Percentiles rank a stretch among this genome's conserved stretches.
These are phyloP conservation scores for Microchirus variegatus DNA, from an alignment of 2,797 vertebrate genomes.

Conservation along the genomic window DNA sequence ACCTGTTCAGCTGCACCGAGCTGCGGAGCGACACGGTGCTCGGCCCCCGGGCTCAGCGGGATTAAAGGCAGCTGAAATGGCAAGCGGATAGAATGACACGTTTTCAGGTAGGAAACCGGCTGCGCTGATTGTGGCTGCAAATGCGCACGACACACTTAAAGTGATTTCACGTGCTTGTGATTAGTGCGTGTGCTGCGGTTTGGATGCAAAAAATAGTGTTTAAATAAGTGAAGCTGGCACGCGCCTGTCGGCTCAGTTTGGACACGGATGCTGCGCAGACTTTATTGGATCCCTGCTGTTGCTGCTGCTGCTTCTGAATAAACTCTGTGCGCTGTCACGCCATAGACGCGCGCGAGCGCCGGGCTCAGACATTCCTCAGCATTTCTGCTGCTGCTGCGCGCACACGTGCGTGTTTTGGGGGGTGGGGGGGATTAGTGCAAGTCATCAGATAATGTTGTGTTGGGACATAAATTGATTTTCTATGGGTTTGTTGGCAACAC, in stretches of 20 bases:
- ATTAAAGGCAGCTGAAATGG: constrained; percentile 37
- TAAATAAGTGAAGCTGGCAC: neutral
- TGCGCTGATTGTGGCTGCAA: neutral
- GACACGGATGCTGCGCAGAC: constrained; percentile 14
- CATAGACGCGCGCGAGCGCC: neutral
- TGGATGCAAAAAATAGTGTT: neutral
- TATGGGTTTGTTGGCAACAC: constrained; percentile 8
- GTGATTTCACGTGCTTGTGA: neutral
- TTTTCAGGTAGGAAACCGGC: constrained; percentile 52
- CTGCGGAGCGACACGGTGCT: constrained; percentile 16
- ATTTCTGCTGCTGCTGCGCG: constrained; percentile 12
- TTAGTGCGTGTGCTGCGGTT: neutral
- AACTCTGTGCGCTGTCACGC: constrained; percentile 38
- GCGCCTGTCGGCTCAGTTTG: constrained; percentile 2
- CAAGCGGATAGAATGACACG: constrained; percentile 44
- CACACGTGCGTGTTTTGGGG: constrained; percentile 11
- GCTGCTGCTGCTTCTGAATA: neutral
- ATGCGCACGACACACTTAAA: constrained; percentile 19
- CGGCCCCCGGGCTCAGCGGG: constrained; percentile 28
- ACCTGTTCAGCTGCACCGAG: constrained; percentile 51
- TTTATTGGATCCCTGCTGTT: constrained; percentile 6
- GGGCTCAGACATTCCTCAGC: constrained; percentile 50
- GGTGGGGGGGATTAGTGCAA: constrained; percentile 21
- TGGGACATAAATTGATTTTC: neutral
- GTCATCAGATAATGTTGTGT: constrained; percentile 17